Evolutionary conservation across 1,140 invertebrate genomes (phyloP), one percentile per base, ranked within the genome.

Genomic region (Antheraea mylitta): DNA sequence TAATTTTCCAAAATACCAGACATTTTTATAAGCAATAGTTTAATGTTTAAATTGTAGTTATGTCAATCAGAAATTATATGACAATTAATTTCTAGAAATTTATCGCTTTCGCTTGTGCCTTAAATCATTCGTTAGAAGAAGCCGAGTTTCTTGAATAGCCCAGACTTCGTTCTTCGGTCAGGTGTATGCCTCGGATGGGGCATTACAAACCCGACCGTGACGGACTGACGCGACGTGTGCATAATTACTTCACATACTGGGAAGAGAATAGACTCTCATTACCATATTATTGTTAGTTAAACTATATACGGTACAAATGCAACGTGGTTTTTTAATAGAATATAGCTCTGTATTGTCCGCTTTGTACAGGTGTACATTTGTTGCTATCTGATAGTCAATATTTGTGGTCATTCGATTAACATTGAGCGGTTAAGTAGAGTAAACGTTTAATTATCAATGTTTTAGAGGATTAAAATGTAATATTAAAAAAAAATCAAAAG

Each of bases 191-290:
- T 19, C 59, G 59, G 16, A 53, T 16, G 45, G 45, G 45, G 16
- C 61, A 63, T 63, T 18, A 63, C 61, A 63, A 36, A 36, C 22
- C 30, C 61, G 18, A 63, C 16, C 45, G 45, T 53, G 45, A 53
- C 45, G 45, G 45, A 53, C 45, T 1, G 11, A 53, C 45, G 10
- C 38, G 45, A 53, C 37, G 61, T 37, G 11, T 22, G 61, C 61
- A 63, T 63, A 63, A 63, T 63, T 63, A 63, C 61, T 63, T 37
- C 37, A 63, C 61, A 37, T 63, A 63, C 61, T 63, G 30, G 30
- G 61, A 63, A 63, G 22, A 63, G 61, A 63, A 63, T 63, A 63
- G 61, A 36, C 36, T 30, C 61, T 63, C 61, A 63, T 63, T 63
- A 63, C 61, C 61, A 63, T 63, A 63, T 37, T 53, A 53, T 53